Percentiles rank a stretch among this genome's conserved stretches.
Evolutionary conservation across 2,797 vertebrate species (phyloP).

Genomic region (Characodon lateralis): DNA sequence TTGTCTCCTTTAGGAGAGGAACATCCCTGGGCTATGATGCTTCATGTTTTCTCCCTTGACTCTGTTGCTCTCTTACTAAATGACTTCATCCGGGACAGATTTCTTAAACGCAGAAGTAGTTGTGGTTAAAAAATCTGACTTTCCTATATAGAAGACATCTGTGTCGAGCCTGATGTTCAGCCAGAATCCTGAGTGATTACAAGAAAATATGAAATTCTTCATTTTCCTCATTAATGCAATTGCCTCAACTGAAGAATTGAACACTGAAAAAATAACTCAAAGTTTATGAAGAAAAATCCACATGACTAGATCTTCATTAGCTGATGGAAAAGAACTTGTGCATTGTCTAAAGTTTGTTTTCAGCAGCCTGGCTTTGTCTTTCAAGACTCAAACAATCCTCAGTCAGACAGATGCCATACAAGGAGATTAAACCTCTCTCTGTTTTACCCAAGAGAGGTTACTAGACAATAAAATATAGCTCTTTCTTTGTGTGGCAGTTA

Average conservation of each 20-base stretch:
- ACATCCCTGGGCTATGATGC: constrained; percentile 53
- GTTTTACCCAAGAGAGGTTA: too few species aligned
- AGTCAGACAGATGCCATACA: too few species aligned
- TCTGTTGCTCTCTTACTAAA: constrained; percentile 22
- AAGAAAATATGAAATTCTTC: background rate
- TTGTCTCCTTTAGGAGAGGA: constrained; percentile 20
- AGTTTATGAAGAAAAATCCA: too few species aligned
- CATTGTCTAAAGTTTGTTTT: background rate
- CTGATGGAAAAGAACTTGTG: too few species aligned
- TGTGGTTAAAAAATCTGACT: constrained; percentile 24
- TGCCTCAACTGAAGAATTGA: background rate
- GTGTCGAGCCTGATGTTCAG: background rate
- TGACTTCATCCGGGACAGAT: constrained; percentile 29
- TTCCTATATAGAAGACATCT: constrained; percentile 5
- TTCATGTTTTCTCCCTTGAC: constrained; percentile 10
- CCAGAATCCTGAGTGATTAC: constrained; percentile 1
- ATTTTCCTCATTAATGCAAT: background rate
- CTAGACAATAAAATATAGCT: too few species aligned
- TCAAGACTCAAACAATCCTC: background rate
- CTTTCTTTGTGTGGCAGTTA: too few species aligned
- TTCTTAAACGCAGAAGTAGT: constrained; percentile 13
- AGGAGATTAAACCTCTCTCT: too few species aligned
- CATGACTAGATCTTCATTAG: too few species aligned
- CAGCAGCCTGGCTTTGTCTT: background rate
- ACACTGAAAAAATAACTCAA: background rate